These are phyloP conservation scores for Xiphias gladius DNA, from an alignment of 2,113 vertebrate species.

Conservation along the genomic window DNA sequence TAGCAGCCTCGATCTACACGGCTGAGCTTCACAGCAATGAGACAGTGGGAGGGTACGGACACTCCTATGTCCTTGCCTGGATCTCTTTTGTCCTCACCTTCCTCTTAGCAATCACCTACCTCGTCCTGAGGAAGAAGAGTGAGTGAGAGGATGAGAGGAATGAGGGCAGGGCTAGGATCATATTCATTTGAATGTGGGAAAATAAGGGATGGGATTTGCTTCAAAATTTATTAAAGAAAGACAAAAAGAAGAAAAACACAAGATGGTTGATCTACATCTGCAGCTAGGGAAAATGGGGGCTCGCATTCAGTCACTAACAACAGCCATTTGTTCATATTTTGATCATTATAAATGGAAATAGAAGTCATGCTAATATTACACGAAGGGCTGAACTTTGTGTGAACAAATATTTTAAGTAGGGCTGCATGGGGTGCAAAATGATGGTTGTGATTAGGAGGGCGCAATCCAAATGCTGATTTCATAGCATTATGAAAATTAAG, in stretches of 20 bases:
- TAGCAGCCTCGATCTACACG: constrained; percentile 93
- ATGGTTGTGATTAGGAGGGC: neutral
- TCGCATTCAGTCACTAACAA: constrained; percentile 42
- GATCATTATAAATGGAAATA: constrained; percentile 14
- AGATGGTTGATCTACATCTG: constrained; percentile 31
- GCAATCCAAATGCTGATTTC: neutral
- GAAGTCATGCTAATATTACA: constrained; percentile 18
- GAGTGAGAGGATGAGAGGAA: constrained; percentile 67
- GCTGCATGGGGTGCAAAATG: neutral
- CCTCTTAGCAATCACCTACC: constrained; percentile 92
- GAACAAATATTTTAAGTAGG: neutral
- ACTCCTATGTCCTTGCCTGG: constrained; percentile 95
- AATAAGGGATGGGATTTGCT: constrained; percentile 10
- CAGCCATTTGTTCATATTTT: constrained; percentile 64
- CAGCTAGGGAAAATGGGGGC: constrained; percentile 6
- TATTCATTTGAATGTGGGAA: constrained; percentile 25
- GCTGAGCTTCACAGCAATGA: constrained; percentile 84
- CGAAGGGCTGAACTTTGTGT: constrained; percentile 26
- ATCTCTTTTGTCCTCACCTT: constrained; percentile 92
- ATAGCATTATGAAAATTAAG: neutral
- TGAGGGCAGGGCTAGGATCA: constrained; percentile 24
- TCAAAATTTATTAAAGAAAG: neutral
- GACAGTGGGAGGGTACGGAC: constrained; percentile 87
- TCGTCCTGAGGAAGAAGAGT: constrained; percentile 92
- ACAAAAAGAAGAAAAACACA: neutral